These are phyloP conservation scores for Mus spretus DNA, from an alignment of 2,797 vertebrate species.

Conservation along the genomic window DNA sequence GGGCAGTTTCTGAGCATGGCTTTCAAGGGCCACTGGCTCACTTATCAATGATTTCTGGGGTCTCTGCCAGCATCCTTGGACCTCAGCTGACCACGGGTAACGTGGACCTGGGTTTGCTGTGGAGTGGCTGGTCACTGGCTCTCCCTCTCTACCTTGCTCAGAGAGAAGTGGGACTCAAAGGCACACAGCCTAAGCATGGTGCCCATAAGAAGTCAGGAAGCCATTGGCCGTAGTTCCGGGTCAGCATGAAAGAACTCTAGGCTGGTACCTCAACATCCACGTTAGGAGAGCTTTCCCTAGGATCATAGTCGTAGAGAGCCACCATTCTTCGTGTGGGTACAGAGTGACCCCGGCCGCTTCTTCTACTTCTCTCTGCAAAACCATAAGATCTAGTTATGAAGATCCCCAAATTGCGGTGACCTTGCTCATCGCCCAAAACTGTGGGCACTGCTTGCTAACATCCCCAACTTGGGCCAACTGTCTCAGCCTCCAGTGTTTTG, in stretches of 20 bases:
- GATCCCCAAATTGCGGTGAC: background rate
- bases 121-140: background rate
- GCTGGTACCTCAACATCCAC: conserved; percentile 96
- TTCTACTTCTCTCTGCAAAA: conserved; percentile 94
- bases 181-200: too few relatives aligned
- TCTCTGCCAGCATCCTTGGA: background rate
- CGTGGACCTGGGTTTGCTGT: background rate
- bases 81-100: background rate
- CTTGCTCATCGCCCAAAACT: background rate
- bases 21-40: background rate
- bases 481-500: background rate
- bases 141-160: background rate
- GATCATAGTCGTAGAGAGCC: conserved; percentile 98
- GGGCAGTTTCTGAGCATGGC: background rate
- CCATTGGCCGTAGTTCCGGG: background rate
- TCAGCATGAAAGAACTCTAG: background rate
- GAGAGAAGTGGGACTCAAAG: background rate
- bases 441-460: too few relatives aligned
- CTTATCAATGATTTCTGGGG: background rate
- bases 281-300: conserved; percentile 98
- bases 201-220: background rate
- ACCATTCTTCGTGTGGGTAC: conserved; percentile 95
- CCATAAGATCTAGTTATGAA: background rate
- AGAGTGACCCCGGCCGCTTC: conserved; percentile 90
- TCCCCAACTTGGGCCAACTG: background rate